Base-by-base conservation (phyloP, 2,113 vertebrate genomes). In the Calidris pugnax region DNA sequence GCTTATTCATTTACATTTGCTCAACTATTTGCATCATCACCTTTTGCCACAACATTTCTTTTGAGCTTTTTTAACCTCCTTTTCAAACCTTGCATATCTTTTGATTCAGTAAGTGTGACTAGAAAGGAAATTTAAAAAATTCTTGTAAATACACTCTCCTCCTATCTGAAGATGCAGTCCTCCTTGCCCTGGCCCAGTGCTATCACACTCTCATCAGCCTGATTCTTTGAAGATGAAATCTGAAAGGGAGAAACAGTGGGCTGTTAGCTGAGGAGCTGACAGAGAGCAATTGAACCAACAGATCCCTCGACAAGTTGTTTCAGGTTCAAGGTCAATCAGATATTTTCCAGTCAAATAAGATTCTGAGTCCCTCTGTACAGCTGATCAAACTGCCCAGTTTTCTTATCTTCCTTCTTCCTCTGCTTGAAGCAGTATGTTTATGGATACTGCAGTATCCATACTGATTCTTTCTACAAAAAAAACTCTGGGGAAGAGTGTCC, bases 241-340 rank as follows among this genome's bases (percentile, higher is more conserved):
- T 72, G 30, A 83, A 95, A 77, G 35, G 21, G 13, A 83, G 17
- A 71, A 80, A 59, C 14, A 59, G 12, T 22, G 15, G 23, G 11
- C 14, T 41, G 11, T 19, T 69, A 35, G 12, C 32, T 2, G 4
- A 77, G 41, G 41, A 87, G 23, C 28, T 77, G 75, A 63, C 72
- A 87, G 71, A 79, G 39, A 85, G 56, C 19, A 86, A 88, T 12
- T 33, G 86, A 90, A 87, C 37, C 79, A 88, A 43, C 41, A 84
- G 53, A 93, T 94, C n/a, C 53, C 57, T 17, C 3, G 7, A 84
- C 63, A 91, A 95, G 63, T 87, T 96, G 79, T 88, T 93, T 92
- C 55, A 43, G 63, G 66, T 90, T 87, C 82, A 96, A 96, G 95
- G 91, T 95, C 95, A 95, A 95, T 94, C 94, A 94, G 76, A 95